Conservation (phyloP, 2,113 vertebrate species). For the Hippocampus comes region DNA sequence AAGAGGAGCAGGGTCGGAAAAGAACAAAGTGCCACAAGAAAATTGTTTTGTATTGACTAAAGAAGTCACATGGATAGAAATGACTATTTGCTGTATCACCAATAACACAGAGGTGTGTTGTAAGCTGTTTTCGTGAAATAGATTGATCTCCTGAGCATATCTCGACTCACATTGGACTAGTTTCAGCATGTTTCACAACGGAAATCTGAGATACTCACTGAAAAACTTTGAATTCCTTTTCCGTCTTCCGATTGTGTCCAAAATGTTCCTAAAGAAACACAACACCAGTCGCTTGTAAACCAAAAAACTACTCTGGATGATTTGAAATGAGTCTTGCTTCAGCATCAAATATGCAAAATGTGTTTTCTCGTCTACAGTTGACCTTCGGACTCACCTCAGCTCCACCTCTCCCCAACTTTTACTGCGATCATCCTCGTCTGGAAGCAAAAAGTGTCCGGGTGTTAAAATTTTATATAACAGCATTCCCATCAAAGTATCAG, state of each 20-base stretch:
- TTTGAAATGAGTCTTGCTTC: not conserved
- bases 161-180: not conserved
- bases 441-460: slow-evolving; percentile 43
- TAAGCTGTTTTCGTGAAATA: not conserved
- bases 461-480: slow-evolving; percentile 25
- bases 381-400: slow-evolving; percentile 56
- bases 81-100: too few relatives aligned
- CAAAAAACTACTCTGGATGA: not conserved
- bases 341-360: not conserved
- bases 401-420: slow-evolving; percentile 64
- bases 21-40: too few relatives aligned
- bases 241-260: slow-evolving; percentile 40
- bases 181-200: not conserved
- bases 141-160: not conserved
- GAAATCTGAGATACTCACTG: slow-evolving; percentile 61
- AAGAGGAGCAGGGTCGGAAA: too few relatives aligned
- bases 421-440: slow-evolving; percentile 63
- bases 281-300: not conserved
- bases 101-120: too few relatives aligned
- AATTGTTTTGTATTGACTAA: too few relatives aligned
- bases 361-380: not conserved
- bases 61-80: too few relatives aligned
- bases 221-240: slow-evolving; percentile 69
- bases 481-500: slow-evolving; percentile 11
- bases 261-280: slow-evolving; percentile 46